A percentile compares a stretch with the other conserved stretches of the same genome.
Evolutionary conservation across 2,888 invertebrate genomes (phyloP).

Genomic region (Megamerina dolium): DNA sequence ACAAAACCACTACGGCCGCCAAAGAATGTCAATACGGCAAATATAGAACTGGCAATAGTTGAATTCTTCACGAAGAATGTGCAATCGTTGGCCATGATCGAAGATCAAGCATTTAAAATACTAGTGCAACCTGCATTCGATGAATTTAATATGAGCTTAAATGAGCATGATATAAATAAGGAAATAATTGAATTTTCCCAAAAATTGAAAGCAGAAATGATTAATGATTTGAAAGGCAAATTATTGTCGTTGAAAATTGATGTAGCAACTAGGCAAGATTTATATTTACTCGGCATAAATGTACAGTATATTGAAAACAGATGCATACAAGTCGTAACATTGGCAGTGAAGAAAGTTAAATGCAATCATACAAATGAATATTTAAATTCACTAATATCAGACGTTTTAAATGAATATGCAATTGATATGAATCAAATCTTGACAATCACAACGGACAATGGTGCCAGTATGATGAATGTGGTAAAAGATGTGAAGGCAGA

Average conservation of each 20-base stretch:
- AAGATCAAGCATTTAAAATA: slow-evolving; percentile 18
- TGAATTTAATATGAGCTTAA: slow-evolving; percentile 12
- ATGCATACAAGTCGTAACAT: slow-evolving; percentile 16
- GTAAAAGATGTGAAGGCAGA: slow-evolving; percentile 12
- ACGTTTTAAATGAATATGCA: slow-evolving; percentile 17
- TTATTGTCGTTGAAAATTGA: slow-evolving; percentile 20
- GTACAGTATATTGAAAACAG: slow-evolving; percentile 17
- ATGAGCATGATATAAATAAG: slow-evolving; percentile 16
- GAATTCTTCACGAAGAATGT: slow-evolving; percentile 20
- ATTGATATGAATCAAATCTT: slow-evolving; percentile 18
- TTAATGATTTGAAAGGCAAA: slow-evolving; percentile 14
- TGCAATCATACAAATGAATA: slow-evolving; percentile 15
- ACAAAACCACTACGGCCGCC: not conserved
- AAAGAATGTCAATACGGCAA: too few species aligned
- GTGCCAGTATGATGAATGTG: slow-evolving; percentile 12
- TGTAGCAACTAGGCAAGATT: slow-evolving; percentile 14
- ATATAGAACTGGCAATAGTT: slow-evolving; percentile 18
- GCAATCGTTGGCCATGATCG: slow-evolving; percentile 13
- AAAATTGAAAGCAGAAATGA: slow-evolving; percentile 14
- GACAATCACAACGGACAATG: slow-evolving; percentile 19
- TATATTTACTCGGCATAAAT: slow-evolving; percentile 17
- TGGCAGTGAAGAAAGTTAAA: slow-evolving; percentile 18
- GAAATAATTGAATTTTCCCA: slow-evolving; percentile 13
- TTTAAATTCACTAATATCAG: slow-evolving; percentile 15
- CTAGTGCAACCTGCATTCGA: slow-evolving; percentile 16